Percentiles rank a stretch among this genome's conserved stretches.
Conservation (phyloP, 2,888 invertebrate species). For the Ceramica pisi region DNA sequence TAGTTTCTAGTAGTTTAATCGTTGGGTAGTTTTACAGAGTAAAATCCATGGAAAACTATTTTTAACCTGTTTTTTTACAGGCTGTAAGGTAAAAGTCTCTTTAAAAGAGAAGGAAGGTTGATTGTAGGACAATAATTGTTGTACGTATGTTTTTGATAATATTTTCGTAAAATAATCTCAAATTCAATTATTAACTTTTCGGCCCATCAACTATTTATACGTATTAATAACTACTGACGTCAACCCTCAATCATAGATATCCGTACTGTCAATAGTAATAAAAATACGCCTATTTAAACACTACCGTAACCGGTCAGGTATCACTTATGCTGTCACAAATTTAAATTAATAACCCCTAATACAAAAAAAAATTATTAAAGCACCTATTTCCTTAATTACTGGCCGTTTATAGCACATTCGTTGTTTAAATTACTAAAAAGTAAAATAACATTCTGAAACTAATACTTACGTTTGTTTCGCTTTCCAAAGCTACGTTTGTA, state of each 20-base stretch:
- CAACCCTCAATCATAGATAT: no score
- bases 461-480: no score
- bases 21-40: not conserved
- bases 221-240: no score
- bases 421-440: slow-evolving; percentile 37
- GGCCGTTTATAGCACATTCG: slow-evolving; percentile 4
- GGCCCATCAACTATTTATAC: no score
- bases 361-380: not conserved
- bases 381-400: slow-evolving; percentile 4
- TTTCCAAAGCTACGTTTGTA: slow-evolving; percentile 23
- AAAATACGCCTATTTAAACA: not conserved
- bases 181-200: no score
- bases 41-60: not conserved
- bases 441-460: slow-evolving; percentile 1
- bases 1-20: slow-evolving; percentile 35
- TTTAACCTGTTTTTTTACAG: not conserved
- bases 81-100: no score
- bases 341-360: not conserved
- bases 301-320: not conserved
- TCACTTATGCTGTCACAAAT: not conserved
- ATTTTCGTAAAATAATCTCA: no score
- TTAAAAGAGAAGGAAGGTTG: no score
- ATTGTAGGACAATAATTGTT: no score
- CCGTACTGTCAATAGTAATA: not conserved
- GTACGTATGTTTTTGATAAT: no score